Conservation (phyloP, 2,797 vertebrate species). For the Philypnodon macrostomus region DNA sequence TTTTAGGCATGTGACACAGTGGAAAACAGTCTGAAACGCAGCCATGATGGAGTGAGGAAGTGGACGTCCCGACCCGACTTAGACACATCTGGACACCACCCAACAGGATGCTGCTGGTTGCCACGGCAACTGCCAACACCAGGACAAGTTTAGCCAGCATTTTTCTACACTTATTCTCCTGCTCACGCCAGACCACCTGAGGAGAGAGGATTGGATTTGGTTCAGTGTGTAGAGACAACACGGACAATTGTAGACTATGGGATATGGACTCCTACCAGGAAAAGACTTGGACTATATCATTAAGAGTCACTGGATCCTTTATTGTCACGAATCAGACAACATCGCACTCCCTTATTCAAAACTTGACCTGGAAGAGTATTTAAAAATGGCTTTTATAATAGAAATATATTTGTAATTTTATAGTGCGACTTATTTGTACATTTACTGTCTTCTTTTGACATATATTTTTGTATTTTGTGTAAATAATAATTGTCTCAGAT, state of each 20-base stretch:
- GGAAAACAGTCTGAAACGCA: conserved; percentile 43
- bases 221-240: conserved; percentile 2
- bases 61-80: conserved; percentile 34
- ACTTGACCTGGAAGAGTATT: conserved; percentile 82
- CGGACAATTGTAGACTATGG: conserved; percentile 15
- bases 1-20: conserved; percentile 75
- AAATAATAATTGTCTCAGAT: conserved; percentile 71
- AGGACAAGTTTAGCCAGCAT: conserved; percentile 15
- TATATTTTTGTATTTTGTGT: conserved; percentile 96
- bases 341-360: conserved; percentile 57
- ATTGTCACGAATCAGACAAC: conserved; percentile 22
- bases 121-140: conserved; percentile 23
- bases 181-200: conserved; percentile 22
- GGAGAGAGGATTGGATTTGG: conserved; percentile 18
- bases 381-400: conserved; percentile 83
- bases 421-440: conserved; percentile 83
- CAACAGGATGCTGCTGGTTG: conserved; percentile 56
- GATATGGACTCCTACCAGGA: conserved; percentile 10
- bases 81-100: conserved; percentile 28
- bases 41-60: conserved; percentile 44
- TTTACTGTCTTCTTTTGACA: conserved; percentile 78
- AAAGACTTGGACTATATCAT: conserved; percentile 12
- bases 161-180: conserved; percentile 17
- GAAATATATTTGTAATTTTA: conserved; percentile 92
- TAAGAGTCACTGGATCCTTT: conserved; percentile 41